Conservation (phyloP, 2,888 invertebrate genomes). For the Salticus scenicus region DNA sequence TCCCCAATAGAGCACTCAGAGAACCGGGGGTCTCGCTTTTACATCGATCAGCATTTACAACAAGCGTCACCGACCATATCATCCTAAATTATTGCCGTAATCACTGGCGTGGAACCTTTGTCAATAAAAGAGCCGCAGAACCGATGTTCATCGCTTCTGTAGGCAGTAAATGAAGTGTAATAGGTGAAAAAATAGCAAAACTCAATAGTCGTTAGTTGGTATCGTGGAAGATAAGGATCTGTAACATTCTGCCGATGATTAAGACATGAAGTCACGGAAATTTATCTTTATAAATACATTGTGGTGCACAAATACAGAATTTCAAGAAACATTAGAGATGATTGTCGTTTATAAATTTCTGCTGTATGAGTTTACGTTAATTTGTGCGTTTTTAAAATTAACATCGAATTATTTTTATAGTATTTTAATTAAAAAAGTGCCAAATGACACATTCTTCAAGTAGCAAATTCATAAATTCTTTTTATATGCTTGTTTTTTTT, state of each 20-base stretch:
- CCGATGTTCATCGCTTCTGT: conserved; percentile 1
- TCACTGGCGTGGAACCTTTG: neutral
- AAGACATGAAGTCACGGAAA: neutral
- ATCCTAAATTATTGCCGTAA: conserved; percentile 19
- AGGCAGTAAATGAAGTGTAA: conserved; percentile 9
- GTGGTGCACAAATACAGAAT: too few species aligned
- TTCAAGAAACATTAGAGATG: too few species aligned
- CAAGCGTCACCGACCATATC: conserved; percentile 16
- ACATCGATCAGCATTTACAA: conserved; percentile 17
- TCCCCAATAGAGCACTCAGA: neutral
- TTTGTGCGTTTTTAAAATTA: too few species aligned
- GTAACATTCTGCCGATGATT: neutral
- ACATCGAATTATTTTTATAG: too few species aligned
- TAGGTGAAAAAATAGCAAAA: neutral
- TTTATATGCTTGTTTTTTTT: too few species aligned
- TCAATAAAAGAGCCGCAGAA: neutral
- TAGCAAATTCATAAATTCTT: too few species aligned
- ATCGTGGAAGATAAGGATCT: neutral
- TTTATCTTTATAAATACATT: neutral
- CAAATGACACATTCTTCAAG: too few species aligned
- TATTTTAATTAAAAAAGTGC: too few species aligned
- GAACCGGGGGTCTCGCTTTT: neutral
- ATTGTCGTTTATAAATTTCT: too few species aligned
- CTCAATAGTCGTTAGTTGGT: neutral
- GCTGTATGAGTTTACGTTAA: too few species aligned